Base-by-base conservation (phyloP, 2,113 vertebrate genomes). In the Pitta sordida region DNA sequence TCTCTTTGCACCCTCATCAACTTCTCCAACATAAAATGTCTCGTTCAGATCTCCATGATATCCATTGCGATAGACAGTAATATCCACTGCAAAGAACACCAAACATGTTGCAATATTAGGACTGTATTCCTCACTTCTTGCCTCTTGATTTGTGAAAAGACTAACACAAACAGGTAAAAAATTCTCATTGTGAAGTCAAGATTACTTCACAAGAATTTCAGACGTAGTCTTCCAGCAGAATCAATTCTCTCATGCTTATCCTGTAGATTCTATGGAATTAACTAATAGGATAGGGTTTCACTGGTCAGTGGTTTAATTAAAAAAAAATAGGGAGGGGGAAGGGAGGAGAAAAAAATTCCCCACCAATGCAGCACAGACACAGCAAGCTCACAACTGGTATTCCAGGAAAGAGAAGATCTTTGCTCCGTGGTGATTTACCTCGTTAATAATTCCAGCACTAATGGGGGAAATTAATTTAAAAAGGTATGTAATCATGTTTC, bases 41-140 rank as follows among this genome's bases (percentile, higher is more conserved):
- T 99, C 99, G 2, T 99, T 99, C 81, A 99, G 98, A 97, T 99
- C 99, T 20, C 99, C 99, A 8, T 99, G 99, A 96, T 99, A 99
- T 96, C 99, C 99, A 15, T 98, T 99, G 95, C 98, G 98, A 96
- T 99, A 99, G 83, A 99, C 98, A 5, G 99, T 99, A 96, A 99
- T 99, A 95, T 99, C 99, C 98, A 99, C 99, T 99, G 97, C 32
- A 94, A 94, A 73, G 55, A 93, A 91, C 22, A 73, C 24, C 89
- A 76, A 37, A 81, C 10, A 60, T 2, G 41, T 11, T 20, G 36
- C 34, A 37, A 43, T 13, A 52, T 78, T 13, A 69, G n/a, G 26
- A 29, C 39, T 27, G 46, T 7, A 6, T 18, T 79, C 86, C 60
- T 65, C 71, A 19, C 6, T 17, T 36, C 51, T 29, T 75, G 32